phyloP scores from a whole-genome alignment of 1,140 invertebrate genomes.

The Drosophila kikkawai region DNA sequence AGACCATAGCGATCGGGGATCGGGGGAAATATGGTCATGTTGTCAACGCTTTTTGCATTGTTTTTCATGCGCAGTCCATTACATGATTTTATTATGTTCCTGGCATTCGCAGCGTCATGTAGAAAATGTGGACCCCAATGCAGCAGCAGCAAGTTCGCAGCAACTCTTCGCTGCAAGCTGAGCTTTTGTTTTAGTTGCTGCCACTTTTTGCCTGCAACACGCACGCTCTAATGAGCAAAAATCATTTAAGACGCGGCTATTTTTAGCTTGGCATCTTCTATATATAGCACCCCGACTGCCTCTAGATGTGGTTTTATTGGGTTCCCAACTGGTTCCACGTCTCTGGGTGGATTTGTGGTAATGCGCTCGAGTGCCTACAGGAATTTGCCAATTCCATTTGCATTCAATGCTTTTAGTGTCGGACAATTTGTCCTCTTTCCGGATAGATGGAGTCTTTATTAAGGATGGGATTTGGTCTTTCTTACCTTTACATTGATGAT shows the following conservation, averaged over 20 bases:
- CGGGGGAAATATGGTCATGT: constrained; percentile 49
- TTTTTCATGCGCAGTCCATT: constrained; percentile 82
- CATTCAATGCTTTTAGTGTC: constrained; percentile 33
- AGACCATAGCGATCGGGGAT: not conserved
- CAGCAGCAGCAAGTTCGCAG: constrained; percentile 7
- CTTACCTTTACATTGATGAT: too few relatives aligned
- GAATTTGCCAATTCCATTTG: constrained; percentile 60
- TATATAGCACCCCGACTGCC: constrained; percentile 59
- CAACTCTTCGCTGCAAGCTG: constrained; percentile 34
- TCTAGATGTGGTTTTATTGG: constrained; percentile 62
- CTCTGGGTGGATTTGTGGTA: constrained; percentile 55
- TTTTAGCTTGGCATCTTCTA: constrained; percentile 78
- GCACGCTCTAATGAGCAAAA: constrained; percentile 83
- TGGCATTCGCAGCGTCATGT: constrained; percentile 81
- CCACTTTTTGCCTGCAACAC: constrained; percentile 77
- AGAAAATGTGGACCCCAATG: constrained; percentile 68
- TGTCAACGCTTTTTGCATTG: constrained; percentile 82
- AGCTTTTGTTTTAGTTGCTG: constrained; percentile 80
- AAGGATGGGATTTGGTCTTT: not conserved
- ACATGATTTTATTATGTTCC: constrained; percentile 83
- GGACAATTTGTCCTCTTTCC: constrained; percentile 11
- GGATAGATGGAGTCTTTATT: constrained; percentile 4
- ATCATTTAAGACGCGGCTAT: constrained; percentile 81
- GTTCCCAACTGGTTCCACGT: constrained; percentile 67
- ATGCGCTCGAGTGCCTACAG: constrained; percentile 72